These are phyloP conservation scores for Drosophila affinis DNA, from an alignment of 2,888 invertebrate species.

Conservation along the genomic window DNA sequence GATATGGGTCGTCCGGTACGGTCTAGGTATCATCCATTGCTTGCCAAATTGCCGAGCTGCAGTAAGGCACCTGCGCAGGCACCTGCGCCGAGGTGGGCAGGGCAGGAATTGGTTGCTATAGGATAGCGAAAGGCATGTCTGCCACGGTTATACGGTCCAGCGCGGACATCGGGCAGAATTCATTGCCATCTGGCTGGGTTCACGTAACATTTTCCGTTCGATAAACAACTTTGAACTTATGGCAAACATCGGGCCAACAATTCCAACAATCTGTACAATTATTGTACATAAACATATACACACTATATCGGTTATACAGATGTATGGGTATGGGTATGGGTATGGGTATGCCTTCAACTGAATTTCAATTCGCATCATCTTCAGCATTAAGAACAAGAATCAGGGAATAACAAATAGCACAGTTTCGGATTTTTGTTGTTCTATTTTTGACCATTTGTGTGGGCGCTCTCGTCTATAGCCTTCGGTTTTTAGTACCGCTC, in stretches of 20 bases:
- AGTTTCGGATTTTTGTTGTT: conserved; percentile 61
- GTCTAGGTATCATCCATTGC: conserved; percentile 8
- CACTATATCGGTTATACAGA: conserved; percentile 26
- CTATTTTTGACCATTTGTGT: conserved; percentile 69
- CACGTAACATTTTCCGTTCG: conserved; percentile 10
- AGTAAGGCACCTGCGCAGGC: not conserved
- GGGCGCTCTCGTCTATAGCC: conserved; percentile 62
- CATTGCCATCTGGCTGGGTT: conserved; percentile 11
- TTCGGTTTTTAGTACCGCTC: conserved; percentile 50
- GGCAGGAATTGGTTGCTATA: not conserved
- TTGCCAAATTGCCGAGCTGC: conserved; percentile 22
- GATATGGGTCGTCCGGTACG: conserved; percentile 25
- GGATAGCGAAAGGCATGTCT: not conserved
- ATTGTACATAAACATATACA: not conserved
- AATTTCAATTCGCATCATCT: conserved; percentile 76
- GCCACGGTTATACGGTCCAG: not conserved
- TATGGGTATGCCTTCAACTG: conserved; percentile 57
- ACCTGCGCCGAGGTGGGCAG: conserved; percentile 26
- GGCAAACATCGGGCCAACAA: conserved; percentile 45
- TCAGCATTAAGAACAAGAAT: conserved; percentile 60
- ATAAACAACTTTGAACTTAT: conserved; percentile 52
- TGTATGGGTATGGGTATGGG: not conserved
- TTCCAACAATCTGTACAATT: conserved; percentile 49
- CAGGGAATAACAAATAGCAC: conserved; percentile 76
- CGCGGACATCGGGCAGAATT: not conserved